phyloP scores from a whole-genome alignment of 2,113 vertebrate genomes.

The Barnardius zonarius region DNA sequence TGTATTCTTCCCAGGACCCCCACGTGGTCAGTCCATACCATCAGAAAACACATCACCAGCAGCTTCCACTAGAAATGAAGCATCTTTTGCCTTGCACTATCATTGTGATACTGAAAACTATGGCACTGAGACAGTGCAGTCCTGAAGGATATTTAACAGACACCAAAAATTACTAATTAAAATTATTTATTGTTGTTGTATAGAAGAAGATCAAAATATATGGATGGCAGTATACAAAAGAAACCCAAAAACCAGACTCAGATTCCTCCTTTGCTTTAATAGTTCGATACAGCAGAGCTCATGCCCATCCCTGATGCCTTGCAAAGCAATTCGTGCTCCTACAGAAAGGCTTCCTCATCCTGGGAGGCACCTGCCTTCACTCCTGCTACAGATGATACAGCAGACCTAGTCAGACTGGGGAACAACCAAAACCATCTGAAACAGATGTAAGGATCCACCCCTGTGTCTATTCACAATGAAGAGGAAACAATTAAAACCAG shows the following conservation, averaged over 20 bases:
- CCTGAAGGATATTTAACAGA: background rate
- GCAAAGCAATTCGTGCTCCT: background rate
- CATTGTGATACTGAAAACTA: background rate
- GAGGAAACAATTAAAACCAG: background rate
- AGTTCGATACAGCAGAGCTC: background rate
- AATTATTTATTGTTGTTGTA: background rate
- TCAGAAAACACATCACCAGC: background rate
- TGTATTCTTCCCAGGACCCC: background rate
- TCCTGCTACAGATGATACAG: background rate
- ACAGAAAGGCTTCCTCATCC: background rate
- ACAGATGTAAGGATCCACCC: background rate
- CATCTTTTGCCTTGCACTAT: background rate
- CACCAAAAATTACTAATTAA: background rate
- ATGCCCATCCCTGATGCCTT: rapidly evolving
- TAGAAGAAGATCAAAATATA: background rate
- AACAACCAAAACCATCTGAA: background rate
- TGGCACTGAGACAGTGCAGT: background rate
- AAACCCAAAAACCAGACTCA: background rate
- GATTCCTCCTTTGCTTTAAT: background rate
- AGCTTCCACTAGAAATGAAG: background rate
- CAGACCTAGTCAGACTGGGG: background rate
- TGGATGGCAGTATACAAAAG: rapidly evolving
- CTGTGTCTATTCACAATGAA: background rate
- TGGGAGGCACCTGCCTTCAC: background rate
- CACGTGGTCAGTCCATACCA: background rate